A percentile compares a stretch with the other conserved stretches of the same genome.
Evolutionary conservation across 2,113 vertebrate species (phyloP).

Genomic region (Pelodiscus sinensis): DNA sequence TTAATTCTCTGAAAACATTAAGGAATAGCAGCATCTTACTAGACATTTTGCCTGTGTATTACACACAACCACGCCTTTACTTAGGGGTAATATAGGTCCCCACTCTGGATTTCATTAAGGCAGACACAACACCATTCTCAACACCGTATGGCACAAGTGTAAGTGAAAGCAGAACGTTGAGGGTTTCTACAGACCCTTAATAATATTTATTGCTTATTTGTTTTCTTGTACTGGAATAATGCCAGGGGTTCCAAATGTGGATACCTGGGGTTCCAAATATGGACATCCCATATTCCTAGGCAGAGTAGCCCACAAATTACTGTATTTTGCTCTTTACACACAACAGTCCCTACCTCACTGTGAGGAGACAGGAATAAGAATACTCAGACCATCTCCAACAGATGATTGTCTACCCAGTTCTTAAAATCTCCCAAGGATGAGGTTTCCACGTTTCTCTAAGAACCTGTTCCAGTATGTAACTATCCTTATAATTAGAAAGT

Average conservation of each 20-base stretch:
- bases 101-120: neutral
- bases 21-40: neutral
- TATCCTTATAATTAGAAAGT: neutral
- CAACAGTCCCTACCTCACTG: neutral
- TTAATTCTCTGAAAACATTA: neutral
- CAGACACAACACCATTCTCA: neutral
- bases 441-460: neutral
- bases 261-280: neutral
- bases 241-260: neutral
- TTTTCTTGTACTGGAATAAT: neutral
- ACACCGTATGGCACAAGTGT: neutral
- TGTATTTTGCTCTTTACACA: neutral
- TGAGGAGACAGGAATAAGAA: neutral
- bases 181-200: neutral
- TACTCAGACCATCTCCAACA: neutral
- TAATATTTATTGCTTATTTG: neutral
- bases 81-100: neutral
- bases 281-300: neutral
- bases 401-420: neutral
- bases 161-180: neutral
- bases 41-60: neutral
- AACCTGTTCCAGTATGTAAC: neutral
- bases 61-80: neutral
- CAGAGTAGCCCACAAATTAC: neutral
- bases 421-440: neutral